Evolutionary conservation across 2,888 invertebrate species (phyloP).

Genomic region (Eumacrocentrus americanus): DNA sequence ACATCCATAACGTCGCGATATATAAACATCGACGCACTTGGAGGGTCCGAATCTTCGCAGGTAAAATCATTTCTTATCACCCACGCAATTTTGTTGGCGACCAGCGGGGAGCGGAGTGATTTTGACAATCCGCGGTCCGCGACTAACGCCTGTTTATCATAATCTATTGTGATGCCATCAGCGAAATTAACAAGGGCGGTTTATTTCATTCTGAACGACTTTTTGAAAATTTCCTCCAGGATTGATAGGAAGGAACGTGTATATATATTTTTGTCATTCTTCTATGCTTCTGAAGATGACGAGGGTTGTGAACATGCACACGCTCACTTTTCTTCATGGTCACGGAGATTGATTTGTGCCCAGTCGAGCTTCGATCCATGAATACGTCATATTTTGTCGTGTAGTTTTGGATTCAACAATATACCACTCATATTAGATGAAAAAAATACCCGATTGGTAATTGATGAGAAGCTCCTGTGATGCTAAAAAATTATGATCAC

Average conservation of each 20-base stretch:
- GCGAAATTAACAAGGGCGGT: neutral
- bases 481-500: neutral
- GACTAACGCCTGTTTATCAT: conserved; percentile 28
- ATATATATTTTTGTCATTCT: conserved; percentile 7
- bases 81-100: conserved; percentile 20
- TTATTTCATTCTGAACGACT: neutral
- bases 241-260: too few relatives aligned
- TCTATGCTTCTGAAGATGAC: conserved; percentile 8
- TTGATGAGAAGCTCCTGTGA: too few relatives aligned
- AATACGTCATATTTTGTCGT: conserved; percentile 7
- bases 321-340: conserved; percentile 30
- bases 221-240: too few relatives aligned
- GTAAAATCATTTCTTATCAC: conserved; percentile 16
- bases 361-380: conserved; percentile 17
- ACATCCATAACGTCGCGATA: conserved; percentile 29
- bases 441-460: too few relatives aligned
- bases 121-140: conserved; percentile 32
- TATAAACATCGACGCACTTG: conserved; percentile 28
- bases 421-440: too few relatives aligned
- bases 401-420: too few relatives aligned
- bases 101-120: conserved; percentile 24
- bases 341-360: conserved; percentile 33
- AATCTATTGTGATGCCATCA: conserved; percentile 12
- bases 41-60: conserved; percentile 27
- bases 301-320: conserved; percentile 30